Percentiles rank a stretch among this genome's conserved stretches.
These are phyloP conservation scores for Leptopilina myrica DNA, from an alignment of 2,888 invertebrate species.

Conservation along the genomic window DNA sequence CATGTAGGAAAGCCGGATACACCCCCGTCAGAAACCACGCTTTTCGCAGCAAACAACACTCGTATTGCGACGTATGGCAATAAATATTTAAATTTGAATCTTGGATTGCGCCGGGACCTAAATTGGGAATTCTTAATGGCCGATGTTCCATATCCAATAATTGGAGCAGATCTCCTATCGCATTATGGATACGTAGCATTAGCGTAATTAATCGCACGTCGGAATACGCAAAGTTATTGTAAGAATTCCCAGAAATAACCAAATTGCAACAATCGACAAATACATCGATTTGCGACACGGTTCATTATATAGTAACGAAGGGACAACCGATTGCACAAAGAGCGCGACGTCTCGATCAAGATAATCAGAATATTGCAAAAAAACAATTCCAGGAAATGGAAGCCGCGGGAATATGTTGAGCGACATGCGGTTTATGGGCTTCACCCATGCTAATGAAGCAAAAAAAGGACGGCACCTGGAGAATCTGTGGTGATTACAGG, in stretches of 20 bases:
- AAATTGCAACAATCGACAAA: neutral
- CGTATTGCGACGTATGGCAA: no score
- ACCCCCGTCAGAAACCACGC: neutral
- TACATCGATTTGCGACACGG: neutral
- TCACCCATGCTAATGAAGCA: no score
- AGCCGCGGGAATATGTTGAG: conserved; percentile 72
- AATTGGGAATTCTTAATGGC: no score
- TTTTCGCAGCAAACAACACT: no score
- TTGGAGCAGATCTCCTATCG: no score
- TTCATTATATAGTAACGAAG: conserved; percentile 66
- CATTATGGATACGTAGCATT: neutral
- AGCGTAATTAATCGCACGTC: neutral
- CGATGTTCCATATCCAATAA: no score
- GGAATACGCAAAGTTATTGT: neutral
- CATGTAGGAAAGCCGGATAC: neutral
- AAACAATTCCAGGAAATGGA: conserved; percentile 66
- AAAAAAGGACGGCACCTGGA: no score
- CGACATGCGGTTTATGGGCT: conserved; percentile 73
- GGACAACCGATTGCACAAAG: conserved; percentile 68
- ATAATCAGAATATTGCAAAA: conserved; percentile 62
- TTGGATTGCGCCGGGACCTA: no score
- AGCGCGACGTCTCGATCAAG: no score
- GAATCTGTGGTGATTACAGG: no score
- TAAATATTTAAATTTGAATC: no score
- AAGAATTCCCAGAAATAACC: conserved; percentile 30